Evolutionary conservation across 2,888 invertebrate species (phyloP), one percentile per base, ranked within the genome.

Genomic region (Polymixis flavicincta): DNA sequence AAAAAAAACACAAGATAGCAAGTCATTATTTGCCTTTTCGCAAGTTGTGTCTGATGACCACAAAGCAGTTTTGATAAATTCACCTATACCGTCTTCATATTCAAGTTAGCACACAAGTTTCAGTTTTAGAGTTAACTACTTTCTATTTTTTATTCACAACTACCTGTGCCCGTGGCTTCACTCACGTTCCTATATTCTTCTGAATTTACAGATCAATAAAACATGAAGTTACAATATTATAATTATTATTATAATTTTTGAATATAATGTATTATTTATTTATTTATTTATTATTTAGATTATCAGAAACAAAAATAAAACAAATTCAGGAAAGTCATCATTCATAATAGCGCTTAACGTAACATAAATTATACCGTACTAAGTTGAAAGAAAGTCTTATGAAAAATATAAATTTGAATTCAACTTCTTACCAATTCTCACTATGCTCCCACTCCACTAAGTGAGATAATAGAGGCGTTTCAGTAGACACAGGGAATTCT

Each of bases 381-480:
- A 52, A 32, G 7, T 7, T 63, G 37, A 32, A 55, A 17, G 0
- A 32, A n/a, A 4, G 2, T 48, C 48, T 8, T 28, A 28, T 28
- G 3, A 11, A 8, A 52, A 71, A 74, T 37, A 19, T 3, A 11
- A 32, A 54, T 54, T 48, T 32, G 1, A 19, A 48, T 48, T 28
- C 13, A 25, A 28, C 2, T 50, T 71, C 89, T 89, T 87, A 95
- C 97, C 98, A 98, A 70, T 97, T 96, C 68, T 97, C 97, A 37
- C 96, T 95, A 86, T 99, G 98, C 85, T 98, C 98, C 98, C 99
- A 99, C 76, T 97, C 97, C 19, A 99, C 97, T 32, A 98, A 94
- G 0, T 98, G 97, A 1, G 98, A 97, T 60, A 99, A 97, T 96
- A 98, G 97, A 1, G 98, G 97, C 0, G 99, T 99, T 67, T 98